Conservation (phyloP, 1,140 invertebrate species). For the Cepaea nemoralis region DNA sequence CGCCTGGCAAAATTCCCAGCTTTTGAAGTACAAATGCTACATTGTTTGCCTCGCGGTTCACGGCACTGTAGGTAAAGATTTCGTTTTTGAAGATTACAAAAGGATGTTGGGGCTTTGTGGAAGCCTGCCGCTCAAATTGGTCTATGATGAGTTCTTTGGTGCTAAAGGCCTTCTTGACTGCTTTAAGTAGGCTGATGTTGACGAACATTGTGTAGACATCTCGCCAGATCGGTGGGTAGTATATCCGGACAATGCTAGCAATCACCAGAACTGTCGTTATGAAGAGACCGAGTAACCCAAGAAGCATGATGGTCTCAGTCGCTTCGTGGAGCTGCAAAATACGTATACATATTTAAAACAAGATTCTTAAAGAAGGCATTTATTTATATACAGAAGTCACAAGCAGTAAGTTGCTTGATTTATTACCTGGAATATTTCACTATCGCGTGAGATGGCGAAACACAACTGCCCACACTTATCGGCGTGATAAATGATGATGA, state of each 20-base stretch:
- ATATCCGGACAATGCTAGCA: background rate
- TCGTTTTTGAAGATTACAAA: conserved; percentile 61
- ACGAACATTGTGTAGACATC: conserved; percentile 26
- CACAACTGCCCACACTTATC: too few species aligned
- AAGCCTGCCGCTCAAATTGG: conserved; percentile 57
- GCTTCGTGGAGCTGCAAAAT: too few species aligned
- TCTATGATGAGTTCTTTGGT: conserved; percentile 48
- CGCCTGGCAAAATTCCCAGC: conserved; percentile 50
- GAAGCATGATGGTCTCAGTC: background rate
- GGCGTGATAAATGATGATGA: too few species aligned
- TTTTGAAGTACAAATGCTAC: conserved; percentile 56
- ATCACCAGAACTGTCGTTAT: background rate
- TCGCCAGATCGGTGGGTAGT: conserved; percentile 10
- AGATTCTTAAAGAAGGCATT: too few species aligned
- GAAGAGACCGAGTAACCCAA: background rate
- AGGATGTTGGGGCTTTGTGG: conserved; percentile 44
- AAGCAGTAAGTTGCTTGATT: too few species aligned
- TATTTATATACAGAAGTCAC: too few species aligned
- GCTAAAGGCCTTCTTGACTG: background rate
- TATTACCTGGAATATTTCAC: too few species aligned
- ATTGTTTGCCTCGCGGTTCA: conserved; percentile 58
- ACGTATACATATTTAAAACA: too few species aligned
- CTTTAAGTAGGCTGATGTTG: background rate
- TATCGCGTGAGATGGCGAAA: too few species aligned
- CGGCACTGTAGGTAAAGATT: conserved; percentile 54